phyloP scores from a whole-genome alignment of 2,888 invertebrate genomes.

The Mythimna impura region DNA sequence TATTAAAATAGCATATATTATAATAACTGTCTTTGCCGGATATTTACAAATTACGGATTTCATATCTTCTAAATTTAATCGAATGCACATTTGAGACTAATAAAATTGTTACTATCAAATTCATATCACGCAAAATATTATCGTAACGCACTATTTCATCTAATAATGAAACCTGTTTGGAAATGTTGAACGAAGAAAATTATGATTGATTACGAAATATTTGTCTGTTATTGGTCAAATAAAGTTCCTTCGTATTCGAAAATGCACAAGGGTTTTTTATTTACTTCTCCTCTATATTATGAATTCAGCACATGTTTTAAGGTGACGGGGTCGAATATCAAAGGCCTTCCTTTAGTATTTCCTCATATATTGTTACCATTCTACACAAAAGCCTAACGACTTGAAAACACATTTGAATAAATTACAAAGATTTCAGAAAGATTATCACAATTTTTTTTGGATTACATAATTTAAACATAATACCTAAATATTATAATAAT shows the following conservation, averaged over 20 bases:
- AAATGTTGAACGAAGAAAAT: conserved; percentile 72
- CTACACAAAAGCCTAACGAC: neutral
- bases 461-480: no score
- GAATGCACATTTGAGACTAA: conserved; percentile 76
- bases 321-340: conserved; percentile 3
- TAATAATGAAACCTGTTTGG: conserved; percentile 75
- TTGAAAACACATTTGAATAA: neutral
- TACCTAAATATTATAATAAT: no score
- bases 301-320: neutral
- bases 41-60: conserved; percentile 79
- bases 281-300: neutral
- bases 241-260: conserved; percentile 88
- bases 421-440: neutral
- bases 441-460: neutral
- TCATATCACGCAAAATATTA: conserved; percentile 83
- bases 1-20: conserved; percentile 71
- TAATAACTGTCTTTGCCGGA: conserved; percentile 77
- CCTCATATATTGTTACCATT: neutral
- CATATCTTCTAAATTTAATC: conserved; percentile 80
- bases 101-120: conserved; percentile 74
- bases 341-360: conserved; percentile 10
- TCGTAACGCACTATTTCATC: conserved; percentile 84
- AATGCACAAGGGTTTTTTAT: conserved; percentile 62
- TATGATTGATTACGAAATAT: conserved; percentile 76
- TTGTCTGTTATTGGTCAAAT: conserved; percentile 87